Percentiles rank a stretch among this genome's conserved stretches.
Evolutionary conservation across 2,888 invertebrate species (phyloP).

Genomic region (Sphecodes monilicornis): DNA sequence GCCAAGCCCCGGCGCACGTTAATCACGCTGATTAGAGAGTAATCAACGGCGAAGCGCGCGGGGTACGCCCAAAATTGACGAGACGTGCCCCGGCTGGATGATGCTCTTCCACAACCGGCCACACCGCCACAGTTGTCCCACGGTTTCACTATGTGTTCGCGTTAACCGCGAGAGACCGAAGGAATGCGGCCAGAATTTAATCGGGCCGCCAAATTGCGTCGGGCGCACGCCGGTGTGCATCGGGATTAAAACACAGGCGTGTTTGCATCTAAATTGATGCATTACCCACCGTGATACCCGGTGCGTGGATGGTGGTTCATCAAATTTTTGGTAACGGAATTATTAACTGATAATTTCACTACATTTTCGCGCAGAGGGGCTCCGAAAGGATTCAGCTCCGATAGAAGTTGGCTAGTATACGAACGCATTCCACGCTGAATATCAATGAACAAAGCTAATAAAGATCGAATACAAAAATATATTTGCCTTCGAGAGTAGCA

Average conservation of each 20-base stretch:
- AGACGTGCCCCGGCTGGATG: conserved; percentile 43
- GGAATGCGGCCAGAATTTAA: conserved; percentile 75
- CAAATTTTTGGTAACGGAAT: not conserved
- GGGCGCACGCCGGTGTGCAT: not conserved
- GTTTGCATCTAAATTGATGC: not conserved
- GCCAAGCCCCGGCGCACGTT: conserved; percentile 43
- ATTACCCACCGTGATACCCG: not conserved
- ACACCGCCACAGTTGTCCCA: conserved; percentile 21
- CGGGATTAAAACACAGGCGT: not conserved
- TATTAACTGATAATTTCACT: not conserved
- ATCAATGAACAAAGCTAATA: no score
- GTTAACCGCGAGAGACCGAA: conserved; percentile 36
- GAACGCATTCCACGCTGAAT: no score
- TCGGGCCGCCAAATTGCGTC: conserved; percentile 61
- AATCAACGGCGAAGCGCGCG: conserved; percentile 46
- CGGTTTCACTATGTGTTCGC: conserved; percentile 30
- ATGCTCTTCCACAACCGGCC: not conserved
- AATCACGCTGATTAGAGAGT: conserved; percentile 60
- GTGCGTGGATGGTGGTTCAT: not conserved
- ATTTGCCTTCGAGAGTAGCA: no score
- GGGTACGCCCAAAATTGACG: conserved; percentile 55
- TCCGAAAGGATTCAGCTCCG: not conserved
- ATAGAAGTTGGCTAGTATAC: no score
- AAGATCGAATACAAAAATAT: no score
- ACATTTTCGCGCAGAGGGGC: not conserved